Evolutionary conservation across 2,113 vertebrate genomes (phyloP).

Genomic region (Puffinus mauretanicus): DNA sequence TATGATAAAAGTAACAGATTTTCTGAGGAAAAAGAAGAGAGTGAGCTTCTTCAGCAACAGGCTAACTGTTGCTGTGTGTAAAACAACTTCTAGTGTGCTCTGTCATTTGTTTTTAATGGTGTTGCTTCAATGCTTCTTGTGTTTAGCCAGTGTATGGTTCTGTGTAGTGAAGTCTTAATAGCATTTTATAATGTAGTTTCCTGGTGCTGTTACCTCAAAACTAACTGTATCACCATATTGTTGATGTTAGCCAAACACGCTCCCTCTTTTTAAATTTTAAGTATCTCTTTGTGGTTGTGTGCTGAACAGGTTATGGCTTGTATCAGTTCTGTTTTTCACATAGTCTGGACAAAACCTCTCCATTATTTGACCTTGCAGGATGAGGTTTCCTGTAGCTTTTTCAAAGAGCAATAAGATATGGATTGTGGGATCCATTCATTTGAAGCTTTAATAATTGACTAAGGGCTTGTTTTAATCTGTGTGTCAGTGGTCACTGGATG

Average conservation of each 20-base stretch:
- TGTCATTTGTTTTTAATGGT: not conserved
- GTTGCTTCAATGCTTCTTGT: not conserved
- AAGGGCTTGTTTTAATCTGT: not conserved
- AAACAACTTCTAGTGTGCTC: not conserved
- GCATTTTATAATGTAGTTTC: rapidly evolving
- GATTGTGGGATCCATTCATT: not conserved
- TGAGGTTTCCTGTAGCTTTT: not conserved
- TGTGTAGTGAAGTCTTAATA: not conserved
- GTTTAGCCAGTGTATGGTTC: not conserved
- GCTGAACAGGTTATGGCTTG: not conserved
- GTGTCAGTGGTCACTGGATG: not conserved
- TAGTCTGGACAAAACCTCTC: not conserved
- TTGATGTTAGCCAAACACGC: not conserved
- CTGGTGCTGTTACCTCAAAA: not conserved
- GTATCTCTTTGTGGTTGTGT: not conserved
- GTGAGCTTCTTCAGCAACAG: not conserved
- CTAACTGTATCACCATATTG: not conserved
- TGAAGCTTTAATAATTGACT: not conserved
- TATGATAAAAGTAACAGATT: not conserved
- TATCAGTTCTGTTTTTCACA: not conserved
- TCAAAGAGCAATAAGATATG: not conserved
- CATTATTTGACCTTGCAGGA: not conserved
- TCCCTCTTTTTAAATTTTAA: not conserved
- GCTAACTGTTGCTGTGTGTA: not conserved
- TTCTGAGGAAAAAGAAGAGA: not conserved